Evolutionary conservation across 2,113 vertebrate species (phyloP).

Genomic region (Percina caprodes): DNA sequence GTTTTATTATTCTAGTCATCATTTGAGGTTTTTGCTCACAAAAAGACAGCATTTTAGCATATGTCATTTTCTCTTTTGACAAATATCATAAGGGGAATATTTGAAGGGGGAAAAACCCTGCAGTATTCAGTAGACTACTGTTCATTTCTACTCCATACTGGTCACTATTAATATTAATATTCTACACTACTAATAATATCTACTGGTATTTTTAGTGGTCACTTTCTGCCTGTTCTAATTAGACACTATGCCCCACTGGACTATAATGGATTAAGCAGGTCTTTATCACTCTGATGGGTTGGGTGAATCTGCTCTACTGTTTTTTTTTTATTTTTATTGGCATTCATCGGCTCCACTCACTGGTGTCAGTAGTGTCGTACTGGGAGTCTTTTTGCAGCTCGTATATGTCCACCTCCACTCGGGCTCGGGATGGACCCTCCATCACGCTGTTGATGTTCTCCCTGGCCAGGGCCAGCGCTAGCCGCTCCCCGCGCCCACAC

Average conservation of each 20-base stretch:
- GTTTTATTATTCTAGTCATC: conserved; percentile 43
- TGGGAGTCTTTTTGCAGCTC: conserved; percentile 95
- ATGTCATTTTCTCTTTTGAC: background rate
- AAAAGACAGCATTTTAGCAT: conserved; percentile 32
- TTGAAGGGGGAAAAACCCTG: conserved; percentile 19
- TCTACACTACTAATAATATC: conserved; percentile 29
- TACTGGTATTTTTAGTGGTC: conserved; percentile 11
- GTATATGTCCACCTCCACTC: conserved; percentile 94
- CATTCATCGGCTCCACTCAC: conserved; percentile 82
- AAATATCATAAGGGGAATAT: background rate
- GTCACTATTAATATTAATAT: conserved; percentile 33
- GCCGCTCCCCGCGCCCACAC: conserved; percentile 92
- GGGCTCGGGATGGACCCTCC: conserved; percentile 88
- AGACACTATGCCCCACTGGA: conserved; percentile 15
- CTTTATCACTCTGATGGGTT: conserved; percentile 26
- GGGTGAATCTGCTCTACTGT: conserved; percentile 12
- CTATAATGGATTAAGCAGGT: conserved; percentile 20
- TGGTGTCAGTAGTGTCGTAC: conserved; percentile 95
- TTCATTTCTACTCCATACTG: conserved; percentile 6
- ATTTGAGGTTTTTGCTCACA: conserved; percentile 25
- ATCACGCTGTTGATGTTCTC: conserved; percentile 94
- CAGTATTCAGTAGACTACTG: background rate
- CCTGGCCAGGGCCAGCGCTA: conserved; percentile 91
- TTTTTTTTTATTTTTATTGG: conserved; percentile 4
- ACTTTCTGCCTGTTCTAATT: conserved; percentile 34